phyloP scores from a whole-genome alignment of 2,797 vertebrate genomes.

The Eospalax fontanierii region DNA sequence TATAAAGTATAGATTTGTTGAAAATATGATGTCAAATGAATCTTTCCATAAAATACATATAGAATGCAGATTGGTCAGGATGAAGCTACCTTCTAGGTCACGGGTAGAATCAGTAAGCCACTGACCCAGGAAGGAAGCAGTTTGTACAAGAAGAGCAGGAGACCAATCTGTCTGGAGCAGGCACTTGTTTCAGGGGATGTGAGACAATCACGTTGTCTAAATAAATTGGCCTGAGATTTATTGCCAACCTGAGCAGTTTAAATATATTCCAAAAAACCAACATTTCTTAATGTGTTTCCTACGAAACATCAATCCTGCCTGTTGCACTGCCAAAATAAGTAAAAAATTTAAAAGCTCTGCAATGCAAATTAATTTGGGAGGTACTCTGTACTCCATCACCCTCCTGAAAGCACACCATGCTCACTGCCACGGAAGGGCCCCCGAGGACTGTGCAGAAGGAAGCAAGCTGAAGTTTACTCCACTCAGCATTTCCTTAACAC shows the following conservation, averaged over 20 bases:
- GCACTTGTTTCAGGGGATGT: neutral
- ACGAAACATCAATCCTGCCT: constrained; percentile 74
- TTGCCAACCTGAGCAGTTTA: constrained; percentile 69
- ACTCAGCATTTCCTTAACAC: constrained; percentile 17
- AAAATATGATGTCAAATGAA: neutral
- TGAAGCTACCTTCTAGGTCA: neutral
- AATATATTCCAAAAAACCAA: constrained; percentile 69
- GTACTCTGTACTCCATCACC: neutral
- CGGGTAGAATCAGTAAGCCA: constrained; percentile 37
- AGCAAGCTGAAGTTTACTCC: constrained; percentile 12
- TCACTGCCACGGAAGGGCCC: neutral
- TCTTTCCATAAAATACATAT: neutral
- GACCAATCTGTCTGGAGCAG: neutral
- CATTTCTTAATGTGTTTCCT: constrained; percentile 73
- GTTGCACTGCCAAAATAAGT: constrained; percentile 70
- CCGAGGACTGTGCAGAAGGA: neutral
- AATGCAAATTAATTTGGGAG: constrained; percentile 14
- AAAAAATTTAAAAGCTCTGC: constrained; percentile 58
- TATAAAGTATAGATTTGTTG: neutral
- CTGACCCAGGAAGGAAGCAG: neutral
- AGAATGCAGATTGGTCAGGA: neutral
- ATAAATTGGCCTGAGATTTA: constrained; percentile 71
- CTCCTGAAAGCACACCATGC: constrained; percentile 29
- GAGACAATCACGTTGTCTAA: constrained; percentile 67
- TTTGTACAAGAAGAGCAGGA: neutral